A percentile compares a stretch with the other conserved stretches of the same genome.
phyloP scores from a whole-genome alignment of 2,888 invertebrate species.

The Encarsia formosa region DNA sequence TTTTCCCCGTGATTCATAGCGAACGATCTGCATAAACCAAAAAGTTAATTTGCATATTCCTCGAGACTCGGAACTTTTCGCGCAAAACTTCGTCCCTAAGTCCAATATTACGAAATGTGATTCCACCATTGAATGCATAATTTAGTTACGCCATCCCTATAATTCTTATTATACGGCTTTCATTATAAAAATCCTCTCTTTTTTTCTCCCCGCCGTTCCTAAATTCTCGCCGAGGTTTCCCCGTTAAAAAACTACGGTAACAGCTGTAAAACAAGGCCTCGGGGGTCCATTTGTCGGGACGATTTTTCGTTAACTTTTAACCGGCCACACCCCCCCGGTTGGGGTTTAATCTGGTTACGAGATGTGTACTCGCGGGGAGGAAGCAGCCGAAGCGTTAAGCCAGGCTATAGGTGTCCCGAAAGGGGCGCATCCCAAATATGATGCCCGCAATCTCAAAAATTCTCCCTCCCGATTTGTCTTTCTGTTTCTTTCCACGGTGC shows the following conservation, averaged over 20 bases:
- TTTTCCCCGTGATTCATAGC: conserved; percentile 19
- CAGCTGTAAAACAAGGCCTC: too few relatives aligned
- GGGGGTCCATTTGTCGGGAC: too few relatives aligned
- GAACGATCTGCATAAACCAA: conserved; percentile 21
- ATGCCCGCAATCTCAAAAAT: too few relatives aligned
- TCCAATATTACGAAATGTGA: background rate
- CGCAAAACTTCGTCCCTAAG: conserved; percentile 1
- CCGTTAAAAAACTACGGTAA: too few relatives aligned
- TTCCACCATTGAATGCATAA: conserved; percentile 6
- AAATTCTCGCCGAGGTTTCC: too few relatives aligned
- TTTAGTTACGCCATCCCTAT: background rate
- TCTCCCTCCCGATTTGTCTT: too few relatives aligned
- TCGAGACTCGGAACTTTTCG: conserved; percentile 7
- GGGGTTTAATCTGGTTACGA: conserved; percentile 48
- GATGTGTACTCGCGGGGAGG: conserved; percentile 29
- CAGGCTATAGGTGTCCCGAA: conserved; percentile 1
- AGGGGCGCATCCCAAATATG: conserved; percentile 8
- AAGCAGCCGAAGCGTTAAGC: conserved; percentile 33
- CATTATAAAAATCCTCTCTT: too few relatives aligned
- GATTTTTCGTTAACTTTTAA: too few relatives aligned
- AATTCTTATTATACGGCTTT: too few relatives aligned
- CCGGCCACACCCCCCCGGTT: too few relatives aligned
- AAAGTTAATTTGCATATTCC: conserved; percentile 23
- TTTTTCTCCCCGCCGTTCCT: too few relatives aligned
- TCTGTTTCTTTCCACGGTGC: too few relatives aligned